Evolutionary conservation across 2,888 invertebrate species (phyloP).

Genomic region (Cabera pusaria): DNA sequence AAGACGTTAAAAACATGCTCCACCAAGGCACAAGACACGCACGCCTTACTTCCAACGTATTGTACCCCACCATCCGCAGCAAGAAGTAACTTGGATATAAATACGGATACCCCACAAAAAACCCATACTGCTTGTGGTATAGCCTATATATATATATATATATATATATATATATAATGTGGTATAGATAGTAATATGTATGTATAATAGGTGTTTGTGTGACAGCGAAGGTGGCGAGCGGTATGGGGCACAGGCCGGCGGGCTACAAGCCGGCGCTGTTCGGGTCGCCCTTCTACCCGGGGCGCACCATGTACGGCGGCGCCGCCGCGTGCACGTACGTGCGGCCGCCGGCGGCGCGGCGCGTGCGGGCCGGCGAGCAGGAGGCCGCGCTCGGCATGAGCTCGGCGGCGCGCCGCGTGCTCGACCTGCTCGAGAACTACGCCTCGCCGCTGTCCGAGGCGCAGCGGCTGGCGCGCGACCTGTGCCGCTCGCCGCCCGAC

Average conservation of each 20-base stretch:
- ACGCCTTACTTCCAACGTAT: too few species aligned
- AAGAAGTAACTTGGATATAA: too few species aligned
- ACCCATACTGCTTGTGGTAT: too few species aligned
- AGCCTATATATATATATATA: too few species aligned
- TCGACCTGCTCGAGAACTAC: slow-evolving; percentile 91
- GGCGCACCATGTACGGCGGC: slow-evolving; percentile 90
- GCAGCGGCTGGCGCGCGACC: slow-evolving; percentile 91
- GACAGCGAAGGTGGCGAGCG: slow-evolving; percentile 61
- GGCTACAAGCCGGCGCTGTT: slow-evolving; percentile 56
- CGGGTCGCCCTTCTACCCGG: slow-evolving; percentile 89
- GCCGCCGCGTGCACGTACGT: slow-evolving; percentile 82
- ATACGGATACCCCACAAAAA: too few species aligned
- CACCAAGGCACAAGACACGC: too few species aligned
- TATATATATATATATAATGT: too few species aligned
- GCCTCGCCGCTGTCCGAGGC: slow-evolving; percentile 92
- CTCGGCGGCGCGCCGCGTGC: slow-evolving; percentile 89
- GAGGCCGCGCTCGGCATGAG: slow-evolving; percentile 75
- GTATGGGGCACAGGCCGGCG: slow-evolving; percentile 54
- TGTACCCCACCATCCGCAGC: too few species aligned
- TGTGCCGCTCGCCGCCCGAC: too few species aligned
- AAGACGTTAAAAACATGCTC: too few species aligned
- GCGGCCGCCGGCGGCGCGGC: slow-evolving; percentile 55
- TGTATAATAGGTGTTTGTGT: too few species aligned
- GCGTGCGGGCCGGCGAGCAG: slow-evolving; percentile 46
- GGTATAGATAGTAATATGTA: too few species aligned